phyloP scores from a whole-genome alignment of 2,113 vertebrate species.

The Genyomyrus donnyi region DNA sequence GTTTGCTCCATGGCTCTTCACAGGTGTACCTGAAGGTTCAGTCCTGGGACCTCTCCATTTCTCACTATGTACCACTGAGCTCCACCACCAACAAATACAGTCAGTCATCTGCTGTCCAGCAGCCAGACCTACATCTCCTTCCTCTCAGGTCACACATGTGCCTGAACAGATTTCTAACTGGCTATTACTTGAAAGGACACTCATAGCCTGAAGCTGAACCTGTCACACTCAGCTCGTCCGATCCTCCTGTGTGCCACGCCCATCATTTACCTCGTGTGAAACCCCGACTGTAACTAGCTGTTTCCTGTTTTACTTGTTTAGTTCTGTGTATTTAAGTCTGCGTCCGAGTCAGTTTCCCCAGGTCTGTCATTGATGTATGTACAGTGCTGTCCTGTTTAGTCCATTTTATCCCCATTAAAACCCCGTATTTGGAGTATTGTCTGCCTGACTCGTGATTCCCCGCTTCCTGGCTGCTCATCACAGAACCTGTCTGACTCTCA shows the following conservation, averaged over 20 bases:
- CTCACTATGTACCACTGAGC: background rate
- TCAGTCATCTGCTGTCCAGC: background rate
- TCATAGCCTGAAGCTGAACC: background rate
- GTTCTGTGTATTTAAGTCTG: too few relatives aligned
- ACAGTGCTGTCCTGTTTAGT: too few relatives aligned
- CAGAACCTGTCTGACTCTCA: background rate
- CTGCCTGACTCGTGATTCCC: too few relatives aligned
- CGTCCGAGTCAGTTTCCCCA: too few relatives aligned
- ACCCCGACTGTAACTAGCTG: too few relatives aligned
- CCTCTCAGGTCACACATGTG: background rate
- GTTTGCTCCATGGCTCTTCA: background rate
- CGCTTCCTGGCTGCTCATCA: too few relatives aligned
- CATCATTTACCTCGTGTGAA: too few relatives aligned
- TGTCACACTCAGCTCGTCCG: background rate
- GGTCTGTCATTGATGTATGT: too few relatives aligned
- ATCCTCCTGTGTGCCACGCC: too few relatives aligned
- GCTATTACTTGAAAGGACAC: background rate
- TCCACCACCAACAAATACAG: background rate
- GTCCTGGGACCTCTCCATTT: background rate
- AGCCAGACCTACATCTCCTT: background rate
- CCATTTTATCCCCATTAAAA: too few relatives aligned
- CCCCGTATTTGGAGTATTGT: too few relatives aligned
- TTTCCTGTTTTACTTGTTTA: too few relatives aligned
- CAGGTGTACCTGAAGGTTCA: background rate
- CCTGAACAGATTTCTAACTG: background rate